Conservation (phyloP, 2,797 vertebrate genomes). For the Gobio occitaniae region DNA sequence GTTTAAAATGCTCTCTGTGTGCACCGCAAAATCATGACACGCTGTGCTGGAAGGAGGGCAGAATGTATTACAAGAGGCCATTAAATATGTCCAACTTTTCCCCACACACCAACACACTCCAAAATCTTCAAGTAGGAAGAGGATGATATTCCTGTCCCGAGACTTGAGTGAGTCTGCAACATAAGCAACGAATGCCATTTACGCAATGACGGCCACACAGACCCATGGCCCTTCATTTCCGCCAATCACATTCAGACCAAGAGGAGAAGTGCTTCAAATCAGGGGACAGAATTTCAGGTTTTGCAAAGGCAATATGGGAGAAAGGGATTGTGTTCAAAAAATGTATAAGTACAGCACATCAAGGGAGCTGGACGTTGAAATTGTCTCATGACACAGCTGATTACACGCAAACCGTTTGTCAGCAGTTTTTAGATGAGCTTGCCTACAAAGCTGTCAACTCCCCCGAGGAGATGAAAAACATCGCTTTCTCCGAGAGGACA, state of each 20-base stretch:
- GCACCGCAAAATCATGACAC: slow-evolving; percentile 24
- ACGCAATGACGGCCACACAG: background rate
- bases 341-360: slow-evolving; percentile 87
- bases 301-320: background rate
- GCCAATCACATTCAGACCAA: slow-evolving; percentile 33
- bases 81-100: slow-evolving; percentile 44
- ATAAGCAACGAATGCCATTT: slow-evolving; percentile 3
- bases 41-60: slow-evolving; percentile 40
- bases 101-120: slow-evolving; percentile 22
- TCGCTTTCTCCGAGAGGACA: slow-evolving; percentile 87
- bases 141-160: background rate
- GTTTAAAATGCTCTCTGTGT: slow-evolving; percentile 49
- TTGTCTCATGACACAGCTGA: slow-evolving; percentile 90
- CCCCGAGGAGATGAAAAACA: slow-evolving; percentile 87
- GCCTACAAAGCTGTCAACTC: slow-evolving; percentile 85
- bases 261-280: slow-evolving; percentile 13
- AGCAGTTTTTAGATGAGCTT: slow-evolving; percentile 84
- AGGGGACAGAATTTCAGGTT: background rate
- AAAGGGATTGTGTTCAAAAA: slow-evolving; percentile 3
- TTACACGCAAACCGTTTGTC: slow-evolving; percentile 88
- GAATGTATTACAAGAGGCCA: slow-evolving; percentile 47
- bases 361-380: slow-evolving; percentile 73
- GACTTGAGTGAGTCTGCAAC: background rate
- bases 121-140: slow-evolving; percentile 19
- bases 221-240: slow-evolving; percentile 12